Percentiles rank a stretch among this genome's conserved stretches.
phyloP scores from a whole-genome alignment of 2,113 vertebrate species.

The Brevimyrus niger region DNA sequence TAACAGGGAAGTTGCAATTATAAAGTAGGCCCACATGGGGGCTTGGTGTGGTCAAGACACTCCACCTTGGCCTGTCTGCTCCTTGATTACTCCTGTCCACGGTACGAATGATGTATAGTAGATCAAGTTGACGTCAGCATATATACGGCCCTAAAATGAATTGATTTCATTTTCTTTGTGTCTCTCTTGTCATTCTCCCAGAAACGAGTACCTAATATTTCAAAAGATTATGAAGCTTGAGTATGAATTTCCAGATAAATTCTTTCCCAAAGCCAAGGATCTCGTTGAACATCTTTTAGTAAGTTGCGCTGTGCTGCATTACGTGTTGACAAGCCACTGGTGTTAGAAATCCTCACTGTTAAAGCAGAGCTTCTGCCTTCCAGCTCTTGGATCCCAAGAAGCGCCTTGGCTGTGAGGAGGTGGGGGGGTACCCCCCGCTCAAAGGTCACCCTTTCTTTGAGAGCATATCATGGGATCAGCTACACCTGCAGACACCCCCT shows the following conservation, averaged over 20 bases:
- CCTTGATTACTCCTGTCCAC: background rate
- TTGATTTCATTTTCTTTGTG: conserved; percentile 9
- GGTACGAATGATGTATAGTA: background rate
- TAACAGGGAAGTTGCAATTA: conserved; percentile 22
- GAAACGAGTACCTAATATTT: conserved; percentile 99
- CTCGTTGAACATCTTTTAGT: conserved; percentile 93
- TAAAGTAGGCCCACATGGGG: background rate
- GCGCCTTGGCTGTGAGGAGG: conserved; percentile 91
- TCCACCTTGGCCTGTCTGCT: background rate
- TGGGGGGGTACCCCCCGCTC: conserved; percentile 82
- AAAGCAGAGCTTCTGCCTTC: background rate
- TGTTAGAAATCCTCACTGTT: background rate
- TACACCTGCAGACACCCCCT: conserved; percentile 87
- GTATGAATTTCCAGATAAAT: conserved; percentile 98
- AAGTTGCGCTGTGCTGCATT: conserved; percentile 29
- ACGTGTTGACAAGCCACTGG: background rate
- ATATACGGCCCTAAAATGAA: background rate
- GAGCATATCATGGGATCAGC: conserved; percentile 79
- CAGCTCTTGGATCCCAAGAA: conserved; percentile 88
- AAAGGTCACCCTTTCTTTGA: conserved; percentile 90
- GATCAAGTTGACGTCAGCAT: background rate
- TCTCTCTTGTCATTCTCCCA: conserved; percentile 42
- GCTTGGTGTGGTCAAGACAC: background rate
- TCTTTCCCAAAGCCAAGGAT: conserved; percentile 97
- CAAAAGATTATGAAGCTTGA: conserved; percentile 99